Percentiles rank a stretch among this genome's conserved stretches.
Evolutionary conservation across 2,888 invertebrate genomes (phyloP).

Genomic region (Tanytarsus gracilentus): DNA sequence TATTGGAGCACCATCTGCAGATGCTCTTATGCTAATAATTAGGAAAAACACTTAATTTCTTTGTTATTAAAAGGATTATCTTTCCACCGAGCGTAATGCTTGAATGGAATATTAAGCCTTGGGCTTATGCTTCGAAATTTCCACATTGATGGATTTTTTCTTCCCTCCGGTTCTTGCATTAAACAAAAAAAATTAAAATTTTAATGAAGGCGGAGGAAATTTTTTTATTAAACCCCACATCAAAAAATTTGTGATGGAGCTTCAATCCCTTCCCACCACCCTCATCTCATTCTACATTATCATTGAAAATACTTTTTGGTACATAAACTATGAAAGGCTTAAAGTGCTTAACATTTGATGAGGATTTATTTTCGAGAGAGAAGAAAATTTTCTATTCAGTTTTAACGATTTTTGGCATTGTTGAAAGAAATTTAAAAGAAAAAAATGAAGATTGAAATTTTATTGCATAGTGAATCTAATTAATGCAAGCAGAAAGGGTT

Average conservation of each 20-base stretch:
- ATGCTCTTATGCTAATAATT: constrained; percentile 18
- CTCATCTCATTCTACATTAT: no score
- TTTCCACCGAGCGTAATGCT: no score
- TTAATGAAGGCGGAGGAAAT: no score
- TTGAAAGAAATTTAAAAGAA: no score
- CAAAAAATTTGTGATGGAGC: background rate
- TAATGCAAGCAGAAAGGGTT: no score
- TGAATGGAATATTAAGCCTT: no score
- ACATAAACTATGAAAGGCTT: constrained; percentile 28
- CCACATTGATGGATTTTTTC: no score
- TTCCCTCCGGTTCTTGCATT: background rate
- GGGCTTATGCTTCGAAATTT: constrained; percentile 13
- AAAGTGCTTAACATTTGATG: constrained; percentile 28
- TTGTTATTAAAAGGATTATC: constrained; percentile 27
- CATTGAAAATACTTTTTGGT: no score
- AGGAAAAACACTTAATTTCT: constrained; percentile 27
- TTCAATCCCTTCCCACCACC: background rate
- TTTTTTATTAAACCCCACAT: constrained; percentile 5
- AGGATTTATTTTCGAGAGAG: constrained; percentile 26
- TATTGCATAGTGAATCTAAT: no score
- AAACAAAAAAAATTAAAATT: no score
- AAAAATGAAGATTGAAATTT: no score
- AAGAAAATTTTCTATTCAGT: background rate
- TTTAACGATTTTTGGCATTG: background rate
- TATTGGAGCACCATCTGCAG: constrained; percentile 22